Evolutionary conservation across 1,140 invertebrate species (phyloP), one percentile per base, ranked within the genome.

Genomic region (Bombus confusus): DNA sequence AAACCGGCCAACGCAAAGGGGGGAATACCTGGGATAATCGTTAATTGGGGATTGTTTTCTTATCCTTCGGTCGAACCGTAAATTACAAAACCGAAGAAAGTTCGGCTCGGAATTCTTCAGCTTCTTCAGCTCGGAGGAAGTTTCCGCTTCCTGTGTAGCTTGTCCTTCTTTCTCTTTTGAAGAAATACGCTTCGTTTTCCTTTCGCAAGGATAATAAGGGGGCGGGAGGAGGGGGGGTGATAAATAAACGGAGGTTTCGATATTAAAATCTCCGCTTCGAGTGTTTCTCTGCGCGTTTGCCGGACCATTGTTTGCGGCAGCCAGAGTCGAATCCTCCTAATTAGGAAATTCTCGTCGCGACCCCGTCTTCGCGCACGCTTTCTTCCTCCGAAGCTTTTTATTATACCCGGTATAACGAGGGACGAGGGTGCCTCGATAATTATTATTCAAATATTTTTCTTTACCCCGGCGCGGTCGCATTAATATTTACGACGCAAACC

Each of bases 361-460:
- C 92, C 91, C 89, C 87, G 72, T 69, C 66, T 76, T 86, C 87
- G 88, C 91, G 87, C 83, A 73, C 85, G 87, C 77, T 86, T 92
- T 90, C 87, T 85, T 80, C 87, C 83, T 86, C 73, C 76, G 57
- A 80, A 91, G 90, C 71, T 84, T 87, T 93, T 93, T 93, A 93
- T 94, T 92, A 92, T 93, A 91, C 91, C 83, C 89, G 86, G 34
- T 41, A n/a, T 92, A 93, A 94, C 91, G 92, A 93, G 92, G 89
- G 72, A 86, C 85, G 80, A 88, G 91, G 92, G 92, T 90, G 89
- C 87, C 87, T 91, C 76, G 85, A 80, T 93, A 94, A 93, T 93
- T 94, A 93, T 94, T 93, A 94, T 94, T 94, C 93, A 94, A 94
- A 94, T 93, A 94, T 94, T 94, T 93, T 92, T 86, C 86, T 93